Conservation (phyloP, 2,797 vertebrate genomes). For the Glossophaga mutica region DNA sequence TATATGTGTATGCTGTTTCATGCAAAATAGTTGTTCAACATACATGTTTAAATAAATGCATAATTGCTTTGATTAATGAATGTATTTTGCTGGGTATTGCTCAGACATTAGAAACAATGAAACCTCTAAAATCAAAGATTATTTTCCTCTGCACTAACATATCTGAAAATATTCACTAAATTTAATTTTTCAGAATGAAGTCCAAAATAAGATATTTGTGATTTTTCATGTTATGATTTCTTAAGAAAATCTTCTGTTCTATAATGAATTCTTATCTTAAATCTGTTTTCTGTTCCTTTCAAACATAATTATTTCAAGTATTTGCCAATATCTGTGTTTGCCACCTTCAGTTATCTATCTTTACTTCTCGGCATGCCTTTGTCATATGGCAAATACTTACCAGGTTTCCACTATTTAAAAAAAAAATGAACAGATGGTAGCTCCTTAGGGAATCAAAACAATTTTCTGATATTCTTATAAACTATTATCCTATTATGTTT, state of each 20-base stretch:
- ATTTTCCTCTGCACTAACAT: not conserved
- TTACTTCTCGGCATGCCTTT: not conserved
- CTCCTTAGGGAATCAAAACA: not conserved
- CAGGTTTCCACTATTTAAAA: not conserved
- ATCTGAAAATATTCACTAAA: not conserved
- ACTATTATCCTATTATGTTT: not conserved
- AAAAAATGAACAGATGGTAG: not conserved
- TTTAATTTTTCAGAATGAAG: not conserved
- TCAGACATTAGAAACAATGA: not conserved
- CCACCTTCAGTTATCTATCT: not conserved
- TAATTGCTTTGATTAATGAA: not conserved
- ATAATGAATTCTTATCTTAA: not conserved
- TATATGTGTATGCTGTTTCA: not conserved
- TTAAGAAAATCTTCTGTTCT: not conserved
- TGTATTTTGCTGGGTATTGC: not conserved
- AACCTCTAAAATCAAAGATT: not conserved
- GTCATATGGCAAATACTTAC: not conserved
- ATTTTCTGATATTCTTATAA: slow-evolving; percentile 18
- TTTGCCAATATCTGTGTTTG: not conserved
- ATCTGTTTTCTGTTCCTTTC: not conserved
- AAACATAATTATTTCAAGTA: not conserved
- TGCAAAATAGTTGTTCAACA: not conserved
- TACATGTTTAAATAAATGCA: not conserved
- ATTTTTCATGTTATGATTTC: not conserved
- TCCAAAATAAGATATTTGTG: not conserved